Base-by-base conservation (phyloP, 1,140 invertebrate species). In the Maniola jurtina region DNA sequence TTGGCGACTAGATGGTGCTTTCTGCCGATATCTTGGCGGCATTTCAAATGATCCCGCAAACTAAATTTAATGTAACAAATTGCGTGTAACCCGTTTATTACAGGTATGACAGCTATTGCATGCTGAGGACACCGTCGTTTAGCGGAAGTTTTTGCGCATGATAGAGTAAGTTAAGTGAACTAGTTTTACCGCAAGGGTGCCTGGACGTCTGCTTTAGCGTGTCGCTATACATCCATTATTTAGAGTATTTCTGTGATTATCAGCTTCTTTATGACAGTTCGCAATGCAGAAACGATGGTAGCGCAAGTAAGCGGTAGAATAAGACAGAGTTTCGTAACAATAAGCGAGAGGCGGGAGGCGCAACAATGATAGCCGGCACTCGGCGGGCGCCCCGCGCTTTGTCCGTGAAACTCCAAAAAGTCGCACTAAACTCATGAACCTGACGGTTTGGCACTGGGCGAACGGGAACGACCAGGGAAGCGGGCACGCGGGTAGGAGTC, bases 21-120 rank as follows among this genome's bases (percentile, higher is more conserved):
- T 75, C 67, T 75, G 66, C 70, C 59, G 72, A 76, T 75, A 69
- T 79, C 75, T 88, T 86, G 86, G 86, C 86, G 80, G 64, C 76
- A 77, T 81, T 86, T 88, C 86, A 88, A 86, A 84, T 80, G 73
- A 42, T 70, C 75, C 75, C 71, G 72, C 73, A 83, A 80, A 81
- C 72, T 83, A 81, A 75, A 85, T 83, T 81, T 78, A 76, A 82
- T 84, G 64, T 73, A 79, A 84, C 72, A 78, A 80, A 78, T 81
- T 74, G 71, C 47, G 64, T 57, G 68, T 73, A 73, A 73, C 67
- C 62, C 61, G 79, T 80, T 76, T 71, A 78, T 77, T 68, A 72
- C 73, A 77, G 67, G 70, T 74, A 74, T 73, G 70, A 76, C 64
- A 76, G 69, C 55, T 66, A 66, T 71, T 76, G 47, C 47, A 55